phyloP scores from a whole-genome alignment of 2,797 vertebrate genomes.

The Manis javanica region DNA sequence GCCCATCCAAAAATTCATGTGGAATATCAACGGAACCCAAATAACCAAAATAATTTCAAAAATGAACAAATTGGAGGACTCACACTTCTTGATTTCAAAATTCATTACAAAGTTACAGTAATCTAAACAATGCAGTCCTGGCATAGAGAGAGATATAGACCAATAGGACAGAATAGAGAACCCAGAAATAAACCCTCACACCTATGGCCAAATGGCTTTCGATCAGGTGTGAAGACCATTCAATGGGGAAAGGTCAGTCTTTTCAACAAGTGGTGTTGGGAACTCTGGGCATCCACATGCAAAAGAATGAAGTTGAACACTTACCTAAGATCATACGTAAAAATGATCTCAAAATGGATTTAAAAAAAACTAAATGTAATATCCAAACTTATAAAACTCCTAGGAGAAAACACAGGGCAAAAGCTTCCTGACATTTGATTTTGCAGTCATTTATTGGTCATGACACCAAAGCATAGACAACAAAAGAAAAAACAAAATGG shows the following conservation, averaged over 20 bases:
- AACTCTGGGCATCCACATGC: neutral
- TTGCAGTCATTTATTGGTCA: neutral
- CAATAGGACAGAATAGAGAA: neutral
- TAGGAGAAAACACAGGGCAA: neutral
- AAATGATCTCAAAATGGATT: neutral
- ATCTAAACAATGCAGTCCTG: neutral
- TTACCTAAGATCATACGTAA: neutral
- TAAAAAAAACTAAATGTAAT: neutral
- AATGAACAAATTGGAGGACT: neutral
- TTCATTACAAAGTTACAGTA: neutral
- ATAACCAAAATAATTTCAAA: neutral
- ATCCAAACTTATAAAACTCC: neutral
- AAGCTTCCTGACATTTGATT: neutral
- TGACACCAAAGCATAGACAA: neutral
- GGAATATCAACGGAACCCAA: neutral
- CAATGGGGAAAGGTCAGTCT: neutral
- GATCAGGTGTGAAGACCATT: no score
- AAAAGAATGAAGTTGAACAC: neutral
- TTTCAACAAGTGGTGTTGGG: neutral
- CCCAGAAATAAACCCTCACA: neutral
- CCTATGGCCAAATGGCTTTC: neutral
- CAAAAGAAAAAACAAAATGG: neutral
- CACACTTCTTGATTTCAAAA: neutral
- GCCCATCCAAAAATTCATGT: neutral
- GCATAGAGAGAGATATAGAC: neutral